Conservation (phyloP, 1,140 invertebrate species). For the Frieseomelitta varia region DNA sequence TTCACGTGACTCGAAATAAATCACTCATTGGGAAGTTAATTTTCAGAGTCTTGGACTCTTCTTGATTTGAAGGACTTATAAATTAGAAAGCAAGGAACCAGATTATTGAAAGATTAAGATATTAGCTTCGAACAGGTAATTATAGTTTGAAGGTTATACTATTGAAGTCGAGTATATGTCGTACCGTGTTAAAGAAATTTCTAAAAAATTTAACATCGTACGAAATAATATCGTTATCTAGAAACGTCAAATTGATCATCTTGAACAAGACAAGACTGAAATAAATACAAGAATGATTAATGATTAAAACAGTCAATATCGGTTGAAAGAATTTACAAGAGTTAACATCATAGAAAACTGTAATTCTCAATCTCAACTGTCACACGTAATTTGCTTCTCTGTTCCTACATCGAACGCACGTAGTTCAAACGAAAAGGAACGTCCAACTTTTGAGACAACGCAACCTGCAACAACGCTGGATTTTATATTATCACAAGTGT, state of each 20-base stretch:
- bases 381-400: too few species aligned
- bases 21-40: too few species aligned
- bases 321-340: background rate
- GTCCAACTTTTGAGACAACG: background rate
- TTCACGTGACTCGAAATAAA: too few species aligned
- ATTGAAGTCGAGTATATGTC: too few species aligned
- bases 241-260: background rate
- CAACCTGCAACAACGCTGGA: background rate
- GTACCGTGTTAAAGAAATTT: background rate
- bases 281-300: background rate
- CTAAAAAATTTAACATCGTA: background rate
- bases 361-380: too few species aligned
- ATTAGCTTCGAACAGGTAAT: background rate
- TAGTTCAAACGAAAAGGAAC: background rate
- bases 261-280: background rate
- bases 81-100: background rate
- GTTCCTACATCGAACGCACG: background rate
- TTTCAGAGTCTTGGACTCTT: too few species aligned
- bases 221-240: background rate
- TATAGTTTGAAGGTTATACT: background rate
- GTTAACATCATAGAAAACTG: too few species aligned
- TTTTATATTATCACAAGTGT: slow-evolving; percentile 3
- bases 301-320: background rate
- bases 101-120: background rate
- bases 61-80: too few species aligned